Conservation (phyloP, 2,113 vertebrate species). For the Lepidothrix coronata region DNA sequence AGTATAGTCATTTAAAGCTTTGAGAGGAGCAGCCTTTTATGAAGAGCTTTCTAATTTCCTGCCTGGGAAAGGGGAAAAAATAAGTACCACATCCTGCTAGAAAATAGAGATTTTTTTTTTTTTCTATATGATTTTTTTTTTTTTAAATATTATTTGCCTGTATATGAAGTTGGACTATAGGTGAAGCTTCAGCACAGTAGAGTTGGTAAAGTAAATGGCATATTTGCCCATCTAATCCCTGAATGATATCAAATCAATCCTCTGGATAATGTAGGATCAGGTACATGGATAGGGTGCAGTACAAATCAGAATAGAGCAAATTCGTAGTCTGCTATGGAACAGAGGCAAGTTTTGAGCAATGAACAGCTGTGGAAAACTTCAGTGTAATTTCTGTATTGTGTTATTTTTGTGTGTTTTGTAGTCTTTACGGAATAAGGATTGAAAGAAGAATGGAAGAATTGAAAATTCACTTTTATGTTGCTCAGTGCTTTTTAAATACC, state of each 20-base stretch:
- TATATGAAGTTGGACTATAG: not conserved
- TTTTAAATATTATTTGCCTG: not conserved
- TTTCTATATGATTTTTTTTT: not conserved
- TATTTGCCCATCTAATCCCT: not conserved
- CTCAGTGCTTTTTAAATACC: not conserved
- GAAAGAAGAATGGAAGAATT: not conserved
- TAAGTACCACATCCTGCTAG: not conserved
- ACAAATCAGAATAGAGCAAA: not conserved
- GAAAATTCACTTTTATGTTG: not conserved
- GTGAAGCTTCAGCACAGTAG: rapidly evolving
- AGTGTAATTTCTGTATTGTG: not conserved
- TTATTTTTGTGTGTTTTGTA: not conserved
- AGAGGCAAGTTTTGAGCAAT: not conserved
- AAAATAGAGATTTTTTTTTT: not conserved
- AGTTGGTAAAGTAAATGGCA: not conserved
- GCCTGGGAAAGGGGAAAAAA: not conserved
- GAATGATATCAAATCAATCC: not conserved
- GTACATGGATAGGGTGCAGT: rapidly evolving
- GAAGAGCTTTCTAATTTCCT: not conserved
- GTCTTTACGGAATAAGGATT: not conserved
- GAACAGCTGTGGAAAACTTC: not conserved
- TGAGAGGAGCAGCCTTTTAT: not conserved
- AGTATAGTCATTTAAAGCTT: not conserved
- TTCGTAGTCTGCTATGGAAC: not conserved
- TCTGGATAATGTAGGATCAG: not conserved